Conservation (phyloP, 2,888 invertebrate genomes). For the Tinea pellionella region DNA sequence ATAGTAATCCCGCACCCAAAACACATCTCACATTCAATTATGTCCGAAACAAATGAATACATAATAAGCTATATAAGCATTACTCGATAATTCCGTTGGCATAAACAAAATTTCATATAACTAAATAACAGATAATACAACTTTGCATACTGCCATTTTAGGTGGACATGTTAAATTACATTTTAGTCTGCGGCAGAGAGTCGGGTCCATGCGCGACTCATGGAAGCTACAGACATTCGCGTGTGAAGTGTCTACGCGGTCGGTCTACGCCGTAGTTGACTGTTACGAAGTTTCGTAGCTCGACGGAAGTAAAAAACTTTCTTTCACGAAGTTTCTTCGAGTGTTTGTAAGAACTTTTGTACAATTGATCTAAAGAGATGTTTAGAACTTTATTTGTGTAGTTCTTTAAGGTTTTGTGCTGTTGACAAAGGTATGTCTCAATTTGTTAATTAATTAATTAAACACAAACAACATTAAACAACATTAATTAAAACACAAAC, state of each 20-base stretch:
- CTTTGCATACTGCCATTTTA: neutral
- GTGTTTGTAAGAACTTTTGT: slow-evolving; percentile 14
- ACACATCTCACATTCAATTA: slow-evolving; percentile 38
- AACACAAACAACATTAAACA: too few relatives aligned
- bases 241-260: slow-evolving; percentile 27
- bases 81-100: neutral
- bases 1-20: slow-evolving; percentile 31
- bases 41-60: slow-evolving; percentile 28
- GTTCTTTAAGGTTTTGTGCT: neutral
- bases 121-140: neutral
- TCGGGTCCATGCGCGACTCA: slow-evolving; percentile 9
- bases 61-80: slow-evolving; percentile 21
- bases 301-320: slow-evolving; percentile 17
- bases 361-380: slow-evolving; percentile 2
- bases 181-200: slow-evolving; percentile 16
- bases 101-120: neutral
- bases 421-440: neutral
- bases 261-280: slow-evolving; percentile 33
- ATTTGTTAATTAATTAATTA: neutral
- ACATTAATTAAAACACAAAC: too few relatives aligned
- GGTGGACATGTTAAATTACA: neutral
- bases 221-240: slow-evolving; percentile 10
- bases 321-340: slow-evolving; percentile 14
- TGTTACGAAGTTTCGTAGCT: slow-evolving; percentile 22
- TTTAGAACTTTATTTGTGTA: neutral